Evolutionary conservation across 2,113 vertebrate species (phyloP), one percentile per base, ranked within the genome.

Genomic region (Casuarius casuarius): DNA sequence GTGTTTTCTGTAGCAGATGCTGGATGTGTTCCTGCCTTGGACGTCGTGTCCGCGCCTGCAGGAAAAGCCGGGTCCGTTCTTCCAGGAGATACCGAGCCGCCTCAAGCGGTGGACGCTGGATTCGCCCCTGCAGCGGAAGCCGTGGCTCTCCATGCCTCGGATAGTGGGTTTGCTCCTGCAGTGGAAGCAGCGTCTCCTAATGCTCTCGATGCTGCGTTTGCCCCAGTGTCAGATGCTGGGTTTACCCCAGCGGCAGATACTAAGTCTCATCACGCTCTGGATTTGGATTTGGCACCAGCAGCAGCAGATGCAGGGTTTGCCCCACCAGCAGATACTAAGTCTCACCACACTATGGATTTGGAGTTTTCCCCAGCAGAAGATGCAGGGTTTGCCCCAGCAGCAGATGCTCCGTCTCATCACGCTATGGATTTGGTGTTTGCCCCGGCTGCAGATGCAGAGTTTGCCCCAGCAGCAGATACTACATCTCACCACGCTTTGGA

Each of bases 171-270:
- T 59, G 23, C 76, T 86, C 42, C 95, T 58, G 68, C 61, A 0
- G n/a, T 87, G 11, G 77, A 79, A 33, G 48, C 52, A 40, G 10
- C 0, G 5, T 7, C 68, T 74, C 58, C 89, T 26, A 44, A 12
- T 14, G 73, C 73, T 29, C 28, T 22, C 56, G 28, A 0, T 1
- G 44, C 28, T 3, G 20, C 12, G 0, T 91, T 91, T 84, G 38
- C 70, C 0, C 68, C 89, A 11, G 35, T 48, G 52, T 25, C 16
- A 59, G 65, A 0, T 11, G 0, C 4, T 2, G 22, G 2, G 0
- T 91, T 82, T 74, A 18, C 80, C 1, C 80, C 92, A 7, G 20
- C 67, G 22, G 35, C 12, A 73, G 74, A 0, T 25, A 0, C 2
- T 0, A 15, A 33, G 10, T 16, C 78, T 5, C 62, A 28, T 1